Evolutionary conservation across 2,888 invertebrate genomes (phyloP), one percentile per base, ranked within the genome.

Genomic region (Drosophila nigricruria): DNA sequence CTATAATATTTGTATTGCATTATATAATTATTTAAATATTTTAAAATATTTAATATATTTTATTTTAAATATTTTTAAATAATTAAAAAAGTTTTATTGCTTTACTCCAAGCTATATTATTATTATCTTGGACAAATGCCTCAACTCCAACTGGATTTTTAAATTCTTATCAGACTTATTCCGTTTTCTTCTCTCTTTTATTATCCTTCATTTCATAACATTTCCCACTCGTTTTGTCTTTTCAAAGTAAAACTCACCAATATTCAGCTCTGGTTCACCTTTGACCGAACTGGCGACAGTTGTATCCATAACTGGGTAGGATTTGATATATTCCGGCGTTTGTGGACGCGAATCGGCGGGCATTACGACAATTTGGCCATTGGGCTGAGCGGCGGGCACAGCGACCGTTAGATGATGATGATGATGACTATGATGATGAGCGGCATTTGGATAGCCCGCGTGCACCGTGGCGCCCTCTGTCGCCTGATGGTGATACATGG

Each of bases 301-400:
- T 67, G 92, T 92, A 90, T 93, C 93, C 93, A 93, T 93, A 68
- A 93, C 93, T 64, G 93, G 93, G 90, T 92, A 93, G 32, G 92
- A 92, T 83, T 92, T 92, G 20, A 92, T 92, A 71, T 93, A 93
- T 62, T 93, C 93, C 74, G 93, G 93, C 1, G 93, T 93, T 70
- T 92, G 92, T 9, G 93, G 93, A 70, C 92, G 90, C 42, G 90
- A 91, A 75, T 92, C 91, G 56, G 91, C 82, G 47, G 90, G 82
- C 63, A 89, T 89, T n/a, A 89, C 84, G 12, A 88, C 71, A 52
- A 89, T 84, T n/a, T 79, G 67, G 52, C 47, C 80, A 70, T 25
- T 78, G 61, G 66, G 20, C 18, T 67, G 73, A 2, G 61, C 70
- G 32, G 53, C 43, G 23, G 42, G 49, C 30, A 68, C 36, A 1